Evolutionary conservation across 1,140 invertebrate species (phyloP).

Genomic region (Trichonephila inaurata): DNA sequence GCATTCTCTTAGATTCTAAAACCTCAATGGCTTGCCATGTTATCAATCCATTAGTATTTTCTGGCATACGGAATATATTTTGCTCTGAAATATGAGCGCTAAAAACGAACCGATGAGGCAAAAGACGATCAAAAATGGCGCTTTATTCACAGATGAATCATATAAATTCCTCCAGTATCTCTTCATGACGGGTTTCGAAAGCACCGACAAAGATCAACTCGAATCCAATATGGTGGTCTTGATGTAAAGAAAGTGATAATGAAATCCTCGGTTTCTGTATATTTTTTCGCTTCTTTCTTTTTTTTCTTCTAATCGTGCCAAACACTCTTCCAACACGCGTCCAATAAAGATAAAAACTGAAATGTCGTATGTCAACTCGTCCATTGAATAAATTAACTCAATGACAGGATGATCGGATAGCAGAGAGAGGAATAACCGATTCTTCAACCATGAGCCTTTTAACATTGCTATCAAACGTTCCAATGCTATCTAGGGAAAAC

Average conservation of each 20-base stretch:
- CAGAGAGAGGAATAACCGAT: neutral
- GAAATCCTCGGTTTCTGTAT: neutral
- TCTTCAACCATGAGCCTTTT: neutral
- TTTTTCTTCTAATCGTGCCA: neutral
- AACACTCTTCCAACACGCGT: neutral
- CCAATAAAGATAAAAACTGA: neutral
- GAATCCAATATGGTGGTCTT: neutral
- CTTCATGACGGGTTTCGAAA: neutral
- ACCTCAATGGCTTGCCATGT: neutral
- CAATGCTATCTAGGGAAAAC: too few species aligned
- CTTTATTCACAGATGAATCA: neutral
- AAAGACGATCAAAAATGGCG: neutral
- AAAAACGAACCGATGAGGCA: neutral
- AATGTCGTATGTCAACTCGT: neutral
- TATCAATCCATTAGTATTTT: neutral
- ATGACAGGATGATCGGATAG: slow-evolving; percentile 29
- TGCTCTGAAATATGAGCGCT: neutral
- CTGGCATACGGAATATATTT: neutral
- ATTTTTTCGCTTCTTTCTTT: too few species aligned
- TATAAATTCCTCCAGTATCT: slow-evolving; percentile 15
- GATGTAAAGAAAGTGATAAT: neutral
- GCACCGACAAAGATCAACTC: slow-evolving; percentile 2
- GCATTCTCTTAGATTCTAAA: too few species aligned
- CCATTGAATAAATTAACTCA: neutral
- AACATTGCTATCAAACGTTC: neutral